Conservation (phyloP, 1,140 invertebrate genomes). For the Drosophila truncata region DNA sequence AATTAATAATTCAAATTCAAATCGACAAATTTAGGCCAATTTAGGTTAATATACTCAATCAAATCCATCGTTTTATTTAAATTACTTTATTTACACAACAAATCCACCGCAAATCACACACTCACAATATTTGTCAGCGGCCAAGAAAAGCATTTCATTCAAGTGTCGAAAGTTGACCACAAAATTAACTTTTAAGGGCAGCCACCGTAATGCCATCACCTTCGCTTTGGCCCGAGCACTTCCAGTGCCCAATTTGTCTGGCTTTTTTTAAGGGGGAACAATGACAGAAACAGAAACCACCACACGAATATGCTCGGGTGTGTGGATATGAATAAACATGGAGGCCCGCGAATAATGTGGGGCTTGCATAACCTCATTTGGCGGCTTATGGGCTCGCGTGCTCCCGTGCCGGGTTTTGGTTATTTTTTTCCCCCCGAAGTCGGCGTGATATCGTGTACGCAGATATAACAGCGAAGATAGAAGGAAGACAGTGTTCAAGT, state of each 20-base stretch:
- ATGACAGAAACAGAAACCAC: slow-evolving; percentile 41
- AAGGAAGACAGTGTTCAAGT: slow-evolving; percentile 52
- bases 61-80: not conserved
- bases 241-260: slow-evolving; percentile 60
- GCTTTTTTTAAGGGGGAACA: slow-evolving; percentile 17
- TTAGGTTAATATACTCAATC: slow-evolving; percentile 6
- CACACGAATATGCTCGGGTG: slow-evolving; percentile 50
- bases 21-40: not conserved
- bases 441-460: slow-evolving; percentile 71
- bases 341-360: slow-evolving; percentile 46
- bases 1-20: not conserved
- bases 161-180: slow-evolving; percentile 57
- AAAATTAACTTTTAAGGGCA: slow-evolving; percentile 64
- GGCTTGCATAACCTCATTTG: slow-evolving; percentile 72
- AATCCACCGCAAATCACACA: slow-evolving; percentile 18
- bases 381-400: slow-evolving; percentile 67
- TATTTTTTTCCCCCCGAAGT: not conserved
- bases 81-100: slow-evolving; percentile 60
- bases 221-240: slow-evolving; percentile 53
- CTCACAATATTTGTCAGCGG: slow-evolving; percentile 34
- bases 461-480: slow-evolving; percentile 57
- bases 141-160: slow-evolving; percentile 35
- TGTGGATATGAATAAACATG: slow-evolving; percentile 74
- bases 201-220: slow-evolving; percentile 54
- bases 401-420: slow-evolving; percentile 46